Evolutionary conservation across 2,888 invertebrate species (phyloP).

Genomic region (Myathropa florea): DNA sequence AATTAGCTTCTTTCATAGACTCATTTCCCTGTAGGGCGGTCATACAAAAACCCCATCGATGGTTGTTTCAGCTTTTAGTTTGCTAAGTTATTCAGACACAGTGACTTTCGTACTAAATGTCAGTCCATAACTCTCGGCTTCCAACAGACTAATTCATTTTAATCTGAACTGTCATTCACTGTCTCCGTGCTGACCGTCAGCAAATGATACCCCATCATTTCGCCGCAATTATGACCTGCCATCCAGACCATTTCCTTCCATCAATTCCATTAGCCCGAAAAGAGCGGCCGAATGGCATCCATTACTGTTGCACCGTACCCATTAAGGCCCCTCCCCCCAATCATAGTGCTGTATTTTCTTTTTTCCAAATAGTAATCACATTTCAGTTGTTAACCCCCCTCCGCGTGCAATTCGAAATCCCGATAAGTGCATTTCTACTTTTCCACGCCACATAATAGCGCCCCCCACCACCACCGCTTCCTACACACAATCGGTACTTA

Average conservation of each 20-base stretch:
- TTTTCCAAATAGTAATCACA: slow-evolving; percentile 28
- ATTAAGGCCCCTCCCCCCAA: background rate
- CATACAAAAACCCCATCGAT: too few species aligned
- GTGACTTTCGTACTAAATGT: too few species aligned
- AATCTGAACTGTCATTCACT: too few species aligned
- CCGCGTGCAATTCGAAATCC: background rate
- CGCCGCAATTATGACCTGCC: too few species aligned
- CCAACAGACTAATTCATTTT: too few species aligned
- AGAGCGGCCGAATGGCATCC: background rate
- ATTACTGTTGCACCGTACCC: slow-evolving; percentile 7
- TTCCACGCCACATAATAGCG: slow-evolving; percentile 34
- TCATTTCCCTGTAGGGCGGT: too few species aligned
- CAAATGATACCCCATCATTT: too few species aligned
- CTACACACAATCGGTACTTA: slow-evolving; percentile 17
- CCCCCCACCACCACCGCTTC: background rate
- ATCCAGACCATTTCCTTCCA: background rate
- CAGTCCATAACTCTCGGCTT: too few species aligned
- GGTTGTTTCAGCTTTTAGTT: too few species aligned
- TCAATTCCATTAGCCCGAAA: background rate
- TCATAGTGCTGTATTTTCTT: background rate
- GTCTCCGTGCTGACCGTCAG: too few species aligned
- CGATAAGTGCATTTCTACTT: slow-evolving; percentile 41
- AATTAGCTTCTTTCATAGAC: too few species aligned
- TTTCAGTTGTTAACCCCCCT: slow-evolving; percentile 1
- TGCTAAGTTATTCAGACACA: too few species aligned